These are phyloP conservation scores for Pterocles orientalis DNA, from an alignment of 2,113 vertebrate species.

Conservation along the genomic window DNA sequence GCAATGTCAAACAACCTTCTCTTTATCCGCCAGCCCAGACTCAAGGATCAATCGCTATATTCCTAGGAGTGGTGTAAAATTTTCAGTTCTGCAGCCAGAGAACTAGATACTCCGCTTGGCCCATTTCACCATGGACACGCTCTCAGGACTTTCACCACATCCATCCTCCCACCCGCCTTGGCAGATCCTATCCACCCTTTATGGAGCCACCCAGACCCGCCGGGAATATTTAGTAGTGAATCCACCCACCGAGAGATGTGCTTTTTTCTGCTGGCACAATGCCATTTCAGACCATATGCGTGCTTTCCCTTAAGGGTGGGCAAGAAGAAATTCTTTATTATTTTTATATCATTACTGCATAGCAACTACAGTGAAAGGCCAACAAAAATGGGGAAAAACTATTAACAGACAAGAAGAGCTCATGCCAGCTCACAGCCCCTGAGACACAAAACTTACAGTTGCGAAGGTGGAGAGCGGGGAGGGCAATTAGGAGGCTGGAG, in stretches of 20 bases:
- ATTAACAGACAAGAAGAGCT: background rate
- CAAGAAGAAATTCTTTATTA: background rate
- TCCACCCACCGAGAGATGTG: constrained; percentile 12
- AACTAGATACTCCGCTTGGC: background rate
- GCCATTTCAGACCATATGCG: constrained; percentile 12
- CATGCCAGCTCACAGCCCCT: background rate
- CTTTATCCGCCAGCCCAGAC: background rate
- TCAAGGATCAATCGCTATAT: background rate
- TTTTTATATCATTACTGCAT: background rate
- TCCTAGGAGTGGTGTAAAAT: constrained; percentile 30
- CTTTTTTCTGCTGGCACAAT: constrained; percentile 4
- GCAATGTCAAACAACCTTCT: background rate
- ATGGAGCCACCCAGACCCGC: background rate
- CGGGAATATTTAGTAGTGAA: background rate
- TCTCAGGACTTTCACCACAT: background rate
- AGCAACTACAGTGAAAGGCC: background rate
- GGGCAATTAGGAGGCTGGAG: background rate
- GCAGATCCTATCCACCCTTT: background rate
- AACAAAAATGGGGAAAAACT: fast-evolving
- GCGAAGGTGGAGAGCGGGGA: background rate
- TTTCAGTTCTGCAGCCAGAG: background rate
- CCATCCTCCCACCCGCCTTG: background rate
- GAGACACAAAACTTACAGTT: background rate
- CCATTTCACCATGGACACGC: background rate
- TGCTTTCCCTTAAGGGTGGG: constrained; percentile 21